Base-by-base conservation (phyloP, 2,888 invertebrate genomes). In the Caenorhabditis virilis region DNA sequence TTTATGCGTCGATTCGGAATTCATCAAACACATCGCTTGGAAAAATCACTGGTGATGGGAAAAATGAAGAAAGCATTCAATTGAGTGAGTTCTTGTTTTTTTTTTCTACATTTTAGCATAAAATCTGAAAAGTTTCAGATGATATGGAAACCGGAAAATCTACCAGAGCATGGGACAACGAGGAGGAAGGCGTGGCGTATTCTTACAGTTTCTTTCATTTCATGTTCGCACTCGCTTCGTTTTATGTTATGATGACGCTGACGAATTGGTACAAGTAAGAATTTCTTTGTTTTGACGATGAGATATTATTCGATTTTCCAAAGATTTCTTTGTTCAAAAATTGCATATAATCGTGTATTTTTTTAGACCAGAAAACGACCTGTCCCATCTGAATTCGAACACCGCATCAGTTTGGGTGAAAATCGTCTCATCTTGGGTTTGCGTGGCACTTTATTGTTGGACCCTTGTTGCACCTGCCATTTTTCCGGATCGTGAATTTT, bases 241-340 rank as follows among this genome's bases (percentile, higher is more conserved):
- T 99, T 11, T 99, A 98, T 85, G 91, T 98, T 55, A 98, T 99
- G 98, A 98, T 99, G 98, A 97, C 97, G 1, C 88, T 98, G 62
- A 98, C 98, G 78, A 95, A 95, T 85, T 98, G 98, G 98, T 97
- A 92, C 87, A 90, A 91, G 95, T 95, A 30, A 50, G 50, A 25
- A n/a, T n/a, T n/a, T n/a, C n/a, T n/a, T n/a, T n/a, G n/a, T n/a
- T n/a, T n/a, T n/a, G n/a, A n/a, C n/a, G n/a, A n/a, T n/a, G n/a
- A n/a, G n/a, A n/a, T n/a, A n/a, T n/a, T n/a, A n/a, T n/a, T n/a
- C n/a, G n/a, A n/a, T n/a, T n/a, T n/a, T n/a, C n/a, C n/a, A n/a
- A n/a, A n/a, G n/a, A n/a, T n/a, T n/a, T n/a, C n/a, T n/a, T n/a
- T n/a, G n/a, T n/a, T n/a, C n/a, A n/a, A n/a, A n/a, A n/a, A n/a